Conservation (phyloP, 92 coral and sea anemone genomes). For the Desmophyllum pertusum region DNA sequence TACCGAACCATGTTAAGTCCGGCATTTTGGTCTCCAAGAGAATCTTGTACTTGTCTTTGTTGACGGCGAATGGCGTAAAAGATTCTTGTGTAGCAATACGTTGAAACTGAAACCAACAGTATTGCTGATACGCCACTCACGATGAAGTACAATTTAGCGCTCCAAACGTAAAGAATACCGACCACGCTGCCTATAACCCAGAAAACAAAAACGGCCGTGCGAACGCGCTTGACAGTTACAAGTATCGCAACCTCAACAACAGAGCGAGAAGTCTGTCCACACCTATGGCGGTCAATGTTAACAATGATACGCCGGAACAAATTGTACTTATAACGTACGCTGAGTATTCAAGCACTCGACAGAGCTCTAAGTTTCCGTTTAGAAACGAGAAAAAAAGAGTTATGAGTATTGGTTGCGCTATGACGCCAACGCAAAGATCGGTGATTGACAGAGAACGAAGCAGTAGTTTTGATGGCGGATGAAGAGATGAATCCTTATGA, state of each 20-base stretch:
- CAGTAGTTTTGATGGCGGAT: conserved; percentile 30
- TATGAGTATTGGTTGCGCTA: conserved; percentile 7
- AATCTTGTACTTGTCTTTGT: conserved; percentile 16
- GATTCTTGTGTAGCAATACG: conserved; percentile 6
- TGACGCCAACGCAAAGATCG: conserved; percentile 32
- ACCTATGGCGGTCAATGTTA: conserved; percentile 24
- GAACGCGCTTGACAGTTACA: conserved; percentile 35
- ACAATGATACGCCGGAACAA: conserved; percentile 24
- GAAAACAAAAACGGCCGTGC: neutral
- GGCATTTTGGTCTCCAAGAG: neutral
- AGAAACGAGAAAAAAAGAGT: neutral
- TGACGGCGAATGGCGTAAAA: conserved; percentile 15
- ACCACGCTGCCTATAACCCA: conserved; percentile 25
- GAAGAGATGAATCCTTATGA: conserved; percentile 12
- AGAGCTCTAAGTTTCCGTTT: neutral
- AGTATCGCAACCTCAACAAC: conserved; percentile 14
- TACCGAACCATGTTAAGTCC: conserved; percentile 21
- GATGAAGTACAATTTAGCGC: neutral
- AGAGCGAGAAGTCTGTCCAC: conserved; percentile 37
- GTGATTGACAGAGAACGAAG: conserved; percentile 15
- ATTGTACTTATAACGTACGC: neutral
- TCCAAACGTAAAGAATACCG: neutral
- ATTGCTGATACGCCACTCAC: neutral
- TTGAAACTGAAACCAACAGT: neutral
- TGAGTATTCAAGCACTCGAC: neutral